phyloP scores from a whole-genome alignment of 2,113 vertebrate genomes.

The Stomatorhinus ivindoensis region DNA sequence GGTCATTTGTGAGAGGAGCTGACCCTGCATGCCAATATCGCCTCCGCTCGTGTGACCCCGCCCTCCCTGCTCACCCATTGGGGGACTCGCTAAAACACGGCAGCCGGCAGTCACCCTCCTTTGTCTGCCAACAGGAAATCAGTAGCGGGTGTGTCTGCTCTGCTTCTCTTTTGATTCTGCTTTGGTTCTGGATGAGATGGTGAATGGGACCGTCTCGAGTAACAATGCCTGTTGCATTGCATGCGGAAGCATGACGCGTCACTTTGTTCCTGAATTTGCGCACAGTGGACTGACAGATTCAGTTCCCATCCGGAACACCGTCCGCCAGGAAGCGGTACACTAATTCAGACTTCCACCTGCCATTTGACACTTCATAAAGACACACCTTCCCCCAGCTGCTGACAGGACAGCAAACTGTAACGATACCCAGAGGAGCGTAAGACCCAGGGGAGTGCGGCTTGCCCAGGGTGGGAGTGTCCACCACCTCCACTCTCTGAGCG shows the following conservation, averaged over 20 bases:
- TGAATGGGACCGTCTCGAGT: neutral
- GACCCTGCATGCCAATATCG: slow-evolving; percentile 37
- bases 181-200: neutral
- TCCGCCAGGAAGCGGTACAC: neutral
- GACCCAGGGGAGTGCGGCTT: slow-evolving; percentile 54
- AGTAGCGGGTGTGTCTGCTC: neutral
- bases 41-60: slow-evolving; percentile 21
- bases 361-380: slow-evolving; percentile 24
- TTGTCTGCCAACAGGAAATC: neutral
- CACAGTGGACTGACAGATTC: neutral
- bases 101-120: neutral
- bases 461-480: slow-evolving; percentile 59
- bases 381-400: slow-evolving; percentile 15
- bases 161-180: neutral
- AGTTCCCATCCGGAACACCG: neutral
- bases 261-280: neutral
- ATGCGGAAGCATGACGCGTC: neutral
- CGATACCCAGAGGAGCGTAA: slow-evolving; percentile 47
- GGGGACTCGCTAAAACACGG: slow-evolving; percentile 35
- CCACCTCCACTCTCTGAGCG: slow-evolving; percentile 52
- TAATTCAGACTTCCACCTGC: neutral
- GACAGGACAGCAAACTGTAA: slow-evolving; percentile 27
- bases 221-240: neutral
- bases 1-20: slow-evolving; percentile 16
- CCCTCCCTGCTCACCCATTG: slow-evolving; percentile 30